phyloP scores from a whole-genome alignment of 2,797 vertebrate genomes.

The Onychomys arenicola region DNA sequence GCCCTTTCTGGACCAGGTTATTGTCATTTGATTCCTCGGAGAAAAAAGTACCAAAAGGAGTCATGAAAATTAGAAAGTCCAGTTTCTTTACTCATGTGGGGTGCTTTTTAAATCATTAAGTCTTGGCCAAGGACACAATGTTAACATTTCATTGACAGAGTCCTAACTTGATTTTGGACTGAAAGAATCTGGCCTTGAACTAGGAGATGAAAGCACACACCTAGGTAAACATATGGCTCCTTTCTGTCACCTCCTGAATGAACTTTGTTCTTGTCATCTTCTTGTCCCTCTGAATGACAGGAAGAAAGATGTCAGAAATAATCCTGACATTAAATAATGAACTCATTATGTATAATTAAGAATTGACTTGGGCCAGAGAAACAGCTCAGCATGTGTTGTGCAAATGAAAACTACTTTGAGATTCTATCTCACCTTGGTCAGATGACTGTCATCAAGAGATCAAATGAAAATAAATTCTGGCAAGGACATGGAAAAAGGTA shows the following conservation, averaged over 20 bases:
- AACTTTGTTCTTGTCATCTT: background rate
- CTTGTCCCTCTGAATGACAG: background rate
- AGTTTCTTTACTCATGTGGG: background rate
- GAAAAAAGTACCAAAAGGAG: background rate
- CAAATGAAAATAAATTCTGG: background rate
- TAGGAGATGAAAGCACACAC: background rate
- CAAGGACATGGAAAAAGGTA: too few relatives aligned
- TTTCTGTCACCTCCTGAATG: background rate
- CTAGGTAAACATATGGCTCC: background rate
- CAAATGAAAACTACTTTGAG: background rate
- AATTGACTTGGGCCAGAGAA: background rate
- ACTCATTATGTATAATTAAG: background rate
- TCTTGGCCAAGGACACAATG: background rate
- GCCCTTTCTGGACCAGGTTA: too few relatives aligned
- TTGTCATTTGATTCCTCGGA: background rate
- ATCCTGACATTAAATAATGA: background rate
- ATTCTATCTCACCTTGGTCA: background rate
- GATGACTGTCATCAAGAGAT: background rate
- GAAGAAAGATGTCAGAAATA: background rate
- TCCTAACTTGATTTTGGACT: background rate
- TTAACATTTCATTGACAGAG: background rate
- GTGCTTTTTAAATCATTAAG: background rate
- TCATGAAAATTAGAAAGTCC: background rate
- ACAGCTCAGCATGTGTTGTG: too few relatives aligned
- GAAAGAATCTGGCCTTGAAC: background rate